phyloP scores from a whole-genome alignment of 1,140 invertebrate species.

The Leptopilina clavipes region DNA sequence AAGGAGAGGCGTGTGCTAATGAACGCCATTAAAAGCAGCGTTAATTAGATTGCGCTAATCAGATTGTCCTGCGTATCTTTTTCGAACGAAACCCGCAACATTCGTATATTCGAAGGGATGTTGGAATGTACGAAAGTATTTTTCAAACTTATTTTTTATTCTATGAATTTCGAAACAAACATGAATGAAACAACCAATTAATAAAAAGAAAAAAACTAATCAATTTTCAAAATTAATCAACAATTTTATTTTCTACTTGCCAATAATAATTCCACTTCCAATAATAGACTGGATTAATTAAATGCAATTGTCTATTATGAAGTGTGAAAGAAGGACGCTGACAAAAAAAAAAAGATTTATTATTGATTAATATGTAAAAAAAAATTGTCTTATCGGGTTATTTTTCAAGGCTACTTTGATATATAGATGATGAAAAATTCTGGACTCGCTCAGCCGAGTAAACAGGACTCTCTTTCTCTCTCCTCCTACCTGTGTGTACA shows the following conservation, averaged over 20 bases:
- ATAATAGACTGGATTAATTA: no score
- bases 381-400: not conserved
- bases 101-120: conserved; percentile 60
- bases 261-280: no score
- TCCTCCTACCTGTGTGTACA: not conserved
- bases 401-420: not conserved
- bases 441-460: conserved; percentile 10
- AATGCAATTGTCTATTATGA: no score
- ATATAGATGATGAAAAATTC: conserved; percentile 3
- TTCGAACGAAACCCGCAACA: conserved; percentile 60
- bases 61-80: conserved; percentile 72
- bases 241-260: no score
- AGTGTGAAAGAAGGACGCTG: no score
- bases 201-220: no score
- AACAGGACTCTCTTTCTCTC: conserved; percentile 27
- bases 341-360: not conserved
- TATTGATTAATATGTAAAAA: not conserved
- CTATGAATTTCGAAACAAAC: no score
- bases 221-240: no score
- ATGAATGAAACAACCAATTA: no score
- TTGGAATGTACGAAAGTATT: conserved; percentile 50
- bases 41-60: conserved; percentile 75
- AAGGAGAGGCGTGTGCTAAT: conserved; percentile 71
- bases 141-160: conserved; percentile 5
- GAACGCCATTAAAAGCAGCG: conserved; percentile 75